Evolutionary conservation across 2,888 invertebrate genomes (phyloP), one percentile per base, ranked within the genome.

Genomic region (Cotesia congregata): DNA sequence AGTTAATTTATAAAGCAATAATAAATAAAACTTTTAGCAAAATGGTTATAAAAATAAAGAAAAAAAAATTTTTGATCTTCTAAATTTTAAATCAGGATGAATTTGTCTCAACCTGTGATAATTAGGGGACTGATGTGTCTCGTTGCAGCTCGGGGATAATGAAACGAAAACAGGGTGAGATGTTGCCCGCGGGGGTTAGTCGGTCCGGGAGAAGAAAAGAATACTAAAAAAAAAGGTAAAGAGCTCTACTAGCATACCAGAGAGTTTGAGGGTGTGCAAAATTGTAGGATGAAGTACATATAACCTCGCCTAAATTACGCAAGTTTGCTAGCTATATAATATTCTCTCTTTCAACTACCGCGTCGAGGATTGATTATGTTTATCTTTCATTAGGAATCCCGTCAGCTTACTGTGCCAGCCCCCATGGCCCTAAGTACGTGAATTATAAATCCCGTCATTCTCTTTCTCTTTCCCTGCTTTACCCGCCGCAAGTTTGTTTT

Each of bases 361-460:
- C 81, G 77, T 75, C 72, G 72, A 81, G 86, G 85, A 87, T 87
- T 88, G 87, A 88, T 88, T 87, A 85, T 88, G 88, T 88, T 88
- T 88, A 87, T 86, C 86, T 88, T 88, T 88, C 87, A 88, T 88
- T 88, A 88, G 85, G 84, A 86, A 83, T 84, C 83, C 85, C 78
- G 81, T 79, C 72, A 74, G 76, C 75, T 75, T 74, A 60, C 75
- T 77, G 12, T 50, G 38, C 71, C 15, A n/a, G 40, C 40, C 81
- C 78, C 77, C 80, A 73, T 78, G 78, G 40, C 83, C 82, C 61
- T 62, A 84, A 84, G 83, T 80, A 81, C 80, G 80, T 88, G 84
- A 88, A 87, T 88, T 86, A 87, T 85, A 83, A 84, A 85, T 85
- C 79, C 67, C 7, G 75, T 77, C 82, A 82, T 81, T 78, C 72